These are phyloP conservation scores for Actenoides lindsayi DNA, from an alignment of 2,113 vertebrate species.

Conservation along the genomic window DNA sequence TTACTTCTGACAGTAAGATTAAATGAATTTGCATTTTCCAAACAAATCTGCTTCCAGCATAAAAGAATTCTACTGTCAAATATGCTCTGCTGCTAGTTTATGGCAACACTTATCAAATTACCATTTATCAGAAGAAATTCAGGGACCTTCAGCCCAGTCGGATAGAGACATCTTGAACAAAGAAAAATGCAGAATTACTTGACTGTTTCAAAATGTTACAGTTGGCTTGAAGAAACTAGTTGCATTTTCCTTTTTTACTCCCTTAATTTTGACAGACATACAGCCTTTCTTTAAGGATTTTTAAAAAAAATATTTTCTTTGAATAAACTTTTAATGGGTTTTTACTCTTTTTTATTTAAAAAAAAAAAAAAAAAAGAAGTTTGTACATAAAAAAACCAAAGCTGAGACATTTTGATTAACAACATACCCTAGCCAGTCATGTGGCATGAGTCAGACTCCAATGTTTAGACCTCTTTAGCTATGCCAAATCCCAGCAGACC, in stretches of 20 bases:
- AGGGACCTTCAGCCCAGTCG: neutral
- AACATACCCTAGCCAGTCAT: neutral
- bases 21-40: neutral
- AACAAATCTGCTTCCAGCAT: neutral
- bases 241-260: neutral
- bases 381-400: neutral
- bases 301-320: neutral
- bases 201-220: neutral
- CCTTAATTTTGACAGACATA: neutral
- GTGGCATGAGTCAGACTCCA: neutral
- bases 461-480: neutral
- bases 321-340: neutral
- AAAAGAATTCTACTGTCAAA: neutral
- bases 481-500: neutral
- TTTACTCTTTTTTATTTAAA: neutral
- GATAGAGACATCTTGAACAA: neutral
- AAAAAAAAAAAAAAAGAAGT: neutral
- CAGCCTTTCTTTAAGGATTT: neutral
- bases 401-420: neutral
- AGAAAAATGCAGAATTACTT: neutral
- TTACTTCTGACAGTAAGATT: conserved; percentile 12
- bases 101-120: neutral
- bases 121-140: conserved; percentile 6
- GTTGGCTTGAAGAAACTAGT: neutral
- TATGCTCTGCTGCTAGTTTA: neutral